Evolutionary conservation across 2,888 invertebrate genomes (phyloP), one percentile per base, ranked within the genome.

Genomic region (Synanthedon vespiformis): DNA sequence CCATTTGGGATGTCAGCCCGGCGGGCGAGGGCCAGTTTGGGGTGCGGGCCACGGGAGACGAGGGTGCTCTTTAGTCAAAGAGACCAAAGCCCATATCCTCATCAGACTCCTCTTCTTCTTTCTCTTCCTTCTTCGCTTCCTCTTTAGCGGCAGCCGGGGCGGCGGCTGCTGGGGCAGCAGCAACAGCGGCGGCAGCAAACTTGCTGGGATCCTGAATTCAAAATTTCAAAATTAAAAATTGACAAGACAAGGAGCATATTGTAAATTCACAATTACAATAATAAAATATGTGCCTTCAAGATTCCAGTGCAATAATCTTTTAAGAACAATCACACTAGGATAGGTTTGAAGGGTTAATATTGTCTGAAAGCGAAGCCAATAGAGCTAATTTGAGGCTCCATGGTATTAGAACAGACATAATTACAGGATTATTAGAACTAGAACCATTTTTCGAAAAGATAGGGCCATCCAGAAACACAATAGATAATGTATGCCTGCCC

Each of bases 71-170:
- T 90, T 94, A 95, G 82, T 95, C 95, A 75, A 95, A 96, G 22
- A 96, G 92, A 82, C 97, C 98, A 85, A 99, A 97, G 82, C 98
- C 98, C 97, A 99, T 97, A 82, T 98, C 98, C 67, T 98, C 98
- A 70, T 96, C 96, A 58, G 92, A 92, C 73, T 93, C 94, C 5
- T 92, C 90, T 55, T 93, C 95, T 68, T 95, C 94, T 69, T 94
- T 93, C 82, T 94, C 93, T 66, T 93, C 93, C 75, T 94, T 93
- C 72, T 94, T 92, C 67, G 92, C 92, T 57, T 91, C 89, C 52
- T 90, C 90, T 58, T 91, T 90, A 61, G 89, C 89, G 49, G 88
- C 90, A 34, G 89, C 89, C 48, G 90, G 89, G 2, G 90, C 88
- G 18, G 91, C 90, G 14, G 91, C 89, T 49, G 92, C 90, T 14